phyloP scores from a whole-genome alignment of 2,888 invertebrate genomes.

The Thecocarcelia acutangulata region DNA sequence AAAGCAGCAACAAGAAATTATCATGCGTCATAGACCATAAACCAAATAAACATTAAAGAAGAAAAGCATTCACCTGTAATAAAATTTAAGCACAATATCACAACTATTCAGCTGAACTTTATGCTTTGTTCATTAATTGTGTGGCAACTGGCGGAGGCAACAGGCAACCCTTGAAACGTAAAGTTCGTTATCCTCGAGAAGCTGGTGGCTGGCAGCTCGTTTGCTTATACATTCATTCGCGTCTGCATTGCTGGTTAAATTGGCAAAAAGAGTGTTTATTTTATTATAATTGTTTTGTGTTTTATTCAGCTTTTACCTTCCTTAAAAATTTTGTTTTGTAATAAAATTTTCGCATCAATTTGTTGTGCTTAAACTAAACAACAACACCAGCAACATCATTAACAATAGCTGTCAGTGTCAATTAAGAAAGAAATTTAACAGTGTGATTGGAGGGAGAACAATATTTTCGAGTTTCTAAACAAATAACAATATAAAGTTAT shows the following conservation, averaged over 20 bases:
- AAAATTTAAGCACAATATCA: constrained; percentile 27
- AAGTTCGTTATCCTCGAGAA: constrained; percentile 2
- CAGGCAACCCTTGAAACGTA: background rate
- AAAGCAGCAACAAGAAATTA: constrained; percentile 19
- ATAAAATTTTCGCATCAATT: background rate
- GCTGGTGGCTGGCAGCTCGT: constrained; percentile 3
- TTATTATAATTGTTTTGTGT: constrained; percentile 56
- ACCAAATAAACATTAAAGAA: constrained; percentile 55
- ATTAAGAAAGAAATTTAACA: constrained; percentile 29
- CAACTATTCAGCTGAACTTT: background rate
- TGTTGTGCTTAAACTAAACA: background rate
- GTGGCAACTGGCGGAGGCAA: constrained; percentile 12
- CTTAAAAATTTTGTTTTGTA: background rate
- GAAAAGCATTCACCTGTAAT: constrained; percentile 62
- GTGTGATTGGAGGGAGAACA: background rate
- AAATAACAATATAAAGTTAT: constrained; percentile 53
- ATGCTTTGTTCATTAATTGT: background rate
- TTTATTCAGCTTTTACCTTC: constrained; percentile 4
- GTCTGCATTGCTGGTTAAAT: constrained; percentile 35
- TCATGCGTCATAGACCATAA: constrained; percentile 66
- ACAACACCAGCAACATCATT: background rate
- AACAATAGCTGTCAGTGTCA: constrained; percentile 44
- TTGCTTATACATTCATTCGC: background rate
- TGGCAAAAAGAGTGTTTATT: constrained; percentile 62
- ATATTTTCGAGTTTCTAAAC: constrained; percentile 26